A percentile compares a stretch with the other conserved stretches of the same genome.
phyloP scores from a whole-genome alignment of 2,113 vertebrate species.

The Aviceda subcristata region DNA sequence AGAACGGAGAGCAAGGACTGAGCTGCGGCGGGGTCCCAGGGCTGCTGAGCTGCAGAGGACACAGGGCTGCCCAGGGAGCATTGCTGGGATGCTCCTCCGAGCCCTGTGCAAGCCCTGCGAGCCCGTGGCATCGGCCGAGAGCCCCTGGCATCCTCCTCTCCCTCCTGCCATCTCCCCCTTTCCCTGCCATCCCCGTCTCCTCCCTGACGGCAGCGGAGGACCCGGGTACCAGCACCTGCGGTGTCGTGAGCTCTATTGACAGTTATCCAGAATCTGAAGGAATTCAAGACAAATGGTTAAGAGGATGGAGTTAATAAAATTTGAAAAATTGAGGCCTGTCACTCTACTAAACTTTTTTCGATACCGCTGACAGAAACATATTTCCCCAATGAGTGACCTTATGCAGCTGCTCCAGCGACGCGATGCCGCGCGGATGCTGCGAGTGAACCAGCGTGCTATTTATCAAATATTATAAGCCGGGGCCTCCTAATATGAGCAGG shows the following conservation, averaged over 20 bases:
- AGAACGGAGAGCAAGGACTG: neutral
- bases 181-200: neutral
- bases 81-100: neutral
- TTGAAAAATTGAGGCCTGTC: constrained; percentile 85
- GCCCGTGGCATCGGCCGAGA: neutral
- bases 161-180: neutral
- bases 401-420: constrained; percentile 64
- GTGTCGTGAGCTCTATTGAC: constrained; percentile 53
- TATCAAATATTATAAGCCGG: constrained; percentile 76
- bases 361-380: constrained; percentile 80
- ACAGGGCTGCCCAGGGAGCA: neutral
- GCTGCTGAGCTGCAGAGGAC: neutral
- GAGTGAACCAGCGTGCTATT: constrained; percentile 60
- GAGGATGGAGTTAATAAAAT: constrained; percentile 83
- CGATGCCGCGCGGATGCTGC: neutral
- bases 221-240: neutral
- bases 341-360: constrained; percentile 80
- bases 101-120: neutral
- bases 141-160: neutral
- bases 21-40: neutral
- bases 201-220: neutral
- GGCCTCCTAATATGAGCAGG: constrained; percentile 60
- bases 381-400: constrained; percentile 87
- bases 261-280: constrained; percentile 71
- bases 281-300: constrained; percentile 80